Percentiles rank a stretch among this genome's conserved stretches.
Conservation (phyloP, 2,113 vertebrate genomes). For the Syrrhaptes paradoxus region DNA sequence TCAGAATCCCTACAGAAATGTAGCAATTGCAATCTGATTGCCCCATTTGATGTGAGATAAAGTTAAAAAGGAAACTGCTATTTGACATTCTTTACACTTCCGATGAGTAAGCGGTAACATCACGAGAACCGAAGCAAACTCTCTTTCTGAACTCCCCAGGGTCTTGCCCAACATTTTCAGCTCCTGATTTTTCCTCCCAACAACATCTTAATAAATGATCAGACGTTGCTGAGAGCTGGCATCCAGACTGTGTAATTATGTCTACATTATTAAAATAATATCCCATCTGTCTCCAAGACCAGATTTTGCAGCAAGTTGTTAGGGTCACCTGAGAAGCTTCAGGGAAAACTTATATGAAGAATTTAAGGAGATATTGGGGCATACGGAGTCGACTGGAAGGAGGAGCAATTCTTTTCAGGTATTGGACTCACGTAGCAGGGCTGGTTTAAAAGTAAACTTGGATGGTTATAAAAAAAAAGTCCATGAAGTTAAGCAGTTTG, state of each 20-base stretch:
- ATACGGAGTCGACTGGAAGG: not conserved
- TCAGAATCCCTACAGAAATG: not conserved
- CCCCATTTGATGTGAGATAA: not conserved
- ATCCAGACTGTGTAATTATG: slow-evolving; percentile 2
- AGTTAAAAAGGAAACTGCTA: not conserved
- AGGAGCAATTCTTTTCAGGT: not conserved
- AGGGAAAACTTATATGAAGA: not conserved
- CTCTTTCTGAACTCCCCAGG: not conserved
- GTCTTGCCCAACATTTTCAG: not conserved
- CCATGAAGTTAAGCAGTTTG: slow-evolving; percentile 13
- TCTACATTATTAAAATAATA: slow-evolving; percentile 33
- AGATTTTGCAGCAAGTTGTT: not conserved
- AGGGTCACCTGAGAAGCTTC: slow-evolving; percentile 11
- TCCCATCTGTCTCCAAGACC: slow-evolving; percentile 4
- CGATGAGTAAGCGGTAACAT: not conserved
- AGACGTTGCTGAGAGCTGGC: not conserved
- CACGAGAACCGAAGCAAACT: not conserved
- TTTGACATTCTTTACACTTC: not conserved
- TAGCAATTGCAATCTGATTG: not conserved
- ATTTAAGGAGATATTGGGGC: not conserved
- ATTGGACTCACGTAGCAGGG: not conserved
- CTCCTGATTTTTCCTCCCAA: not conserved
- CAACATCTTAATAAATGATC: slow-evolving; percentile 1
- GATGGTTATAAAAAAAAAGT: not conserved
- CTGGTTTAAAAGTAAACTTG: not conserved